Percentiles rank a stretch among this genome's conserved stretches.
These are phyloP conservation scores for Malurus elegans DNA, from an alignment of 2,113 vertebrate genomes.

Conservation along the genomic window DNA sequence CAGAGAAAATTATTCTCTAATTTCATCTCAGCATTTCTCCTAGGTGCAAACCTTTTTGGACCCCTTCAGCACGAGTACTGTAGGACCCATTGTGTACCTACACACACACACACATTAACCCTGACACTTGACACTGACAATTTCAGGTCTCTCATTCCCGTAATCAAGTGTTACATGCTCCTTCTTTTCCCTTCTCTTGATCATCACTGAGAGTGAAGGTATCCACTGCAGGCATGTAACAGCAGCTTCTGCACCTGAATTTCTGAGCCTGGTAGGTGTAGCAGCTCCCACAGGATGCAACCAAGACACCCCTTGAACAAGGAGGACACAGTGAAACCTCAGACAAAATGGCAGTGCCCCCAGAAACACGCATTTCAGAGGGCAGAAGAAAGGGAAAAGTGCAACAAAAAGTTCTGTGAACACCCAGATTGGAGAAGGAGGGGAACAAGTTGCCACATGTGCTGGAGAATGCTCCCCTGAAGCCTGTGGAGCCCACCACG, in stretches of 20 bases:
- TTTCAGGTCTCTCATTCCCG: neutral
- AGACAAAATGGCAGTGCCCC: neutral
- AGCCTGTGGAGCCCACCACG: neutral
- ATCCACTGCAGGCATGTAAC: neutral
- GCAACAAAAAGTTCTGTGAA: neutral
- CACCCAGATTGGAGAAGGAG: neutral
- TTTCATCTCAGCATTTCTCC: neutral
- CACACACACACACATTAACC: neutral
- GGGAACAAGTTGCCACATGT: neutral
- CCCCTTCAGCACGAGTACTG: neutral
- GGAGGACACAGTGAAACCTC: neutral
- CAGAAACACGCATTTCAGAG: rapidly evolving
- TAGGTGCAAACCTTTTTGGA: neutral
- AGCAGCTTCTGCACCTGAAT: neutral
- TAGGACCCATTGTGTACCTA: rapidly evolving
- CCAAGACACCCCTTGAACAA: neutral
- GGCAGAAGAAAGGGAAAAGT: neutral
- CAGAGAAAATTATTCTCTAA: neutral
- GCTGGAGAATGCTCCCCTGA: neutral
- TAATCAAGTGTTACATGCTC: neutral
- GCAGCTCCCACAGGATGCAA: neutral
- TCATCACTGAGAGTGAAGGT: neutral
- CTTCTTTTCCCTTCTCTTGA: neutral
- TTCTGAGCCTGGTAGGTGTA: neutral
- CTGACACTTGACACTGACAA: neutral